These are phyloP conservation scores for Choloepus hoffmanni DNA, from an alignment of 2,113 vertebrate genomes.

Conservation along the genomic window DNA sequence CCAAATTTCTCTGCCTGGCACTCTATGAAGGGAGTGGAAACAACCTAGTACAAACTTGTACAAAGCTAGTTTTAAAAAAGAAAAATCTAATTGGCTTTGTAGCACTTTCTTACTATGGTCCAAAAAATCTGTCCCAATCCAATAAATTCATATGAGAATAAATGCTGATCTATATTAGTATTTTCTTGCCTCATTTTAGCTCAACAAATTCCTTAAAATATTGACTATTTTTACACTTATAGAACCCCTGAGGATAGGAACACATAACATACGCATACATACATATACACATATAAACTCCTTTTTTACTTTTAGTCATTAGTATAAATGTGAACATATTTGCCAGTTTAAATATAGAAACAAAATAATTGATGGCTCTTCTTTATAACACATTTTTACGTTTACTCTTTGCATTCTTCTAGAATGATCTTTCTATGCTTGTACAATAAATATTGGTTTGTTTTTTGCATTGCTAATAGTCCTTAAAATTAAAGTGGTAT, in stretches of 20 bases:
- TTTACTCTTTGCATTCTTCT: slow-evolving; percentile 25
- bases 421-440: not conserved
- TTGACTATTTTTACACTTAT: not conserved
- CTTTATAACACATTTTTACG: not conserved
- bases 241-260: not conserved
- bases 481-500: slow-evolving; percentile 28
- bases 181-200: not conserved
- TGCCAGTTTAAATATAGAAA: not conserved
- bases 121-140: not conserved
- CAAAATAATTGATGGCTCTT: not conserved
- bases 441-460: not conserved
- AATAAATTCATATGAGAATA: slow-evolving; percentile 4
- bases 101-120: not conserved
- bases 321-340: not conserved
- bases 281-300: not conserved
- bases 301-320: not conserved
- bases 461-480: slow-evolving; percentile 17
- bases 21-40: not conserved
- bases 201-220: slow-evolving; percentile 16
- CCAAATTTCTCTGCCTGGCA: not conserved
- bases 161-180: not conserved
- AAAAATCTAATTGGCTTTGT: slow-evolving; percentile 9
- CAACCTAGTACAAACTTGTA: not conserved
- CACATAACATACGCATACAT: not conserved
- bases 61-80: not conserved